phyloP scores from a whole-genome alignment of 2,888 invertebrate species.

The Dinocampus coccinellae region DNA sequence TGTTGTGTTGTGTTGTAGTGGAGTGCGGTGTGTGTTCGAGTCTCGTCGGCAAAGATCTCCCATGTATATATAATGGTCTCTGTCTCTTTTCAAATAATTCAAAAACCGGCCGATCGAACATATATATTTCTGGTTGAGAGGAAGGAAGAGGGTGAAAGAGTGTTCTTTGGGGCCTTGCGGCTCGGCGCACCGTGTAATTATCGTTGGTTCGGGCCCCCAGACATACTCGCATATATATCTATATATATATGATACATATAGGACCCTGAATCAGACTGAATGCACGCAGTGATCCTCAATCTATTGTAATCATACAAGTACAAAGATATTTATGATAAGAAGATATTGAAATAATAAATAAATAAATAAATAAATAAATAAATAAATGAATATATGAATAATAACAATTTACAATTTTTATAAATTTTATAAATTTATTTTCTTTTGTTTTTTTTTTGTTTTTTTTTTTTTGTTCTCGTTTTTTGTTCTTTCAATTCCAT shows the following conservation, averaged over 20 bases:
- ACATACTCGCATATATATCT: slow-evolving; percentile 5
- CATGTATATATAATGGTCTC: slow-evolving; percentile 52
- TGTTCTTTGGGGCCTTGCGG: slow-evolving; percentile 56
- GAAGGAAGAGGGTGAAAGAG: neutral
- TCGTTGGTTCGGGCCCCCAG: slow-evolving; percentile 61
- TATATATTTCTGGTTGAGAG: slow-evolving; percentile 63
- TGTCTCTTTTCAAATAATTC: slow-evolving; percentile 70
- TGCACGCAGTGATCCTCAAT: slow-evolving; percentile 65
- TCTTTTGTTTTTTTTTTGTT: too few relatives aligned
- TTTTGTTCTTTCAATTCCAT: neutral
- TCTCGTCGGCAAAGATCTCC: neutral
- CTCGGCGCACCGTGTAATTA: slow-evolving; percentile 67
- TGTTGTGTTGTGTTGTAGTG: too few relatives aligned
- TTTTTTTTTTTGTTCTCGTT: neutral
- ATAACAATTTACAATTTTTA: too few relatives aligned
- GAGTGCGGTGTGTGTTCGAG: slow-evolving; percentile 4
- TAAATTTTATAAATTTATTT: too few relatives aligned
- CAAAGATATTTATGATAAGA: neutral
- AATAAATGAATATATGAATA: too few relatives aligned
- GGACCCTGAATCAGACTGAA: slow-evolving; percentile 62
- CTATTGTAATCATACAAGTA: slow-evolving; percentile 39
- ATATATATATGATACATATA: neutral
- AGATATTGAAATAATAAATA: too few relatives aligned
- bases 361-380: too few relatives aligned
- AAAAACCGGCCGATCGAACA: slow-evolving; percentile 69